Evolutionary conservation across 2,888 invertebrate species (phyloP), one percentile per base, ranked within the genome.

Genomic region (Melieria crassipennis): DNA sequence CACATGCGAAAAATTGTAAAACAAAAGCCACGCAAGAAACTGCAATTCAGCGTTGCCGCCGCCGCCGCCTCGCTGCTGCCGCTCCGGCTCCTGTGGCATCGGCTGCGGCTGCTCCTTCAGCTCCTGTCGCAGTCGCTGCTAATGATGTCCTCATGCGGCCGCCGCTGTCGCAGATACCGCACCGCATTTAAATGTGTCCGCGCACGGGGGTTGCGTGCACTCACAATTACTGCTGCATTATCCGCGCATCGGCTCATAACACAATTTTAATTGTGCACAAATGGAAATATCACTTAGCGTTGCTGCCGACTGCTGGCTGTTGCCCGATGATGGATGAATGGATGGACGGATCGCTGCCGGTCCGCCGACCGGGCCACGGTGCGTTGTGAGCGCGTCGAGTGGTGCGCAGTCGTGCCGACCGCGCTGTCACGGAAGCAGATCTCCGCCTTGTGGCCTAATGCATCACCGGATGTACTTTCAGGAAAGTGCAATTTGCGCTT

Each of bases 201-300:
- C 11, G 52, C 1, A 52, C 9, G 52, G 5, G 10, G 13, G 7
- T 13, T 5, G 61, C 79, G 79, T 80, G 83, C 83, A 82, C 83
- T 83, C 83, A 82, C 78, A 82, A 82, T 83, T 83, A 81, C 78
- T 81, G 79, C 79, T 81, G 82, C 80, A 82, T 82, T 82, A 83
- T 81, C 77, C 81, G 75, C 71, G 75, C 72, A 76, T 76, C 75
- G 76, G 75, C 77, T 80, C 70, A 70, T 60, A 64, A 65, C 64
- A 64, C 60, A 68, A 61, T 68, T 45, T 60, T 61, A 68, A 68
- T 68, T 68, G 67, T 68, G 60, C 11, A 16, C 52, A 61, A 50
- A 61, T 68, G 30, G 30, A 57, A 57, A 10, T 11, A 5, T 52
- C 52, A 52, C 13, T 4, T 30, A 30, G 30, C 1, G 30, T 30